Evolutionary conservation across 1,140 invertebrate genomes (phyloP), one percentile per base, ranked within the genome.

Genomic region (Subanguina moxae): DNA sequence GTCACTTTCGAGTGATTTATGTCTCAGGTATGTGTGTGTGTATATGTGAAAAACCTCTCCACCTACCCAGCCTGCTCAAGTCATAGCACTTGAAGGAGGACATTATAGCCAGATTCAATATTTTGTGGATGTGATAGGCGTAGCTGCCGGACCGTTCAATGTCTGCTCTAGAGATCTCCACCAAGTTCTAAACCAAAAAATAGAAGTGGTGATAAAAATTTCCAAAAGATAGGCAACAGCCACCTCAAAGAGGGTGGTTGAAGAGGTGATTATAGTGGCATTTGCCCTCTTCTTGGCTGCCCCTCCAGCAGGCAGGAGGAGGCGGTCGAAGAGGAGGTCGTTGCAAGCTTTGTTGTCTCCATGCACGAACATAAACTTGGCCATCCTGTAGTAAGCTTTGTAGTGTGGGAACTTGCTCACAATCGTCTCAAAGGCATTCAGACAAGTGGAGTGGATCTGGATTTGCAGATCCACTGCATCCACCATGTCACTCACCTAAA

Each of bases 191-290:
- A 71, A 64, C 13, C 1, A 19, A 19, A 21, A 43, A 61, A 7
- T 61, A 61, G n/a, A 3, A n/a, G n/a, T n/a, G n/a, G n/a, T n/a
- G n/a, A 5, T 8, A 61, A 61, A 3, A 30, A 61, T 61, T 5
- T 3, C 27, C 28, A 25, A 61, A 61, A 5, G 3, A 7, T 43
- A 61, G n/a, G 28, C 28, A 25, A 61, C 13, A 5, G 27, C 23
- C 8, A 71, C 67, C 68, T 69, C 68, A 23, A 69, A 71, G 13
- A 69, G 30, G 38, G 46, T 70, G 38, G 58, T 67, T n/a, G 58
- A 67, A 5, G 28, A 61, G n/a, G 3, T 21, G 58, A 30, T 25
- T 64, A 28, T 11, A 25, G 58, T 21, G n/a, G 58, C 8, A 7
- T 28, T 25, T 3, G 3, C 23, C 48, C 23, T 3, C 48, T 52